Evolutionary conservation across 2,797 vertebrate species (phyloP), one percentile per base, ranked within the genome.

Genomic region (Artibeus lituratus): DNA sequence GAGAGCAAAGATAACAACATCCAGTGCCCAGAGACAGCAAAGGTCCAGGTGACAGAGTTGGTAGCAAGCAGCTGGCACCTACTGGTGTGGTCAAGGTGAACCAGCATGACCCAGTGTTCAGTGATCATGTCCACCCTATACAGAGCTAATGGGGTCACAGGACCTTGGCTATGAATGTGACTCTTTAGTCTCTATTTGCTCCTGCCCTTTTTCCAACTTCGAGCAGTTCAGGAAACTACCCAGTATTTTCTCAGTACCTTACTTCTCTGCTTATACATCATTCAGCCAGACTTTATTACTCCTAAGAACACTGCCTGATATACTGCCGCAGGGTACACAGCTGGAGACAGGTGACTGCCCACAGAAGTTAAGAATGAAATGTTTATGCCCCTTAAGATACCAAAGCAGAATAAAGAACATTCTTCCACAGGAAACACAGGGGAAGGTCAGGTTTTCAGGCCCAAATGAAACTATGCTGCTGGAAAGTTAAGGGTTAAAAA

Each of bases 301-400:
- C 84, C 37, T 44, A 2, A 93, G 42, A 89, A 76, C 7, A 0
- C 10, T 51, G 35, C 49, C 0, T 44, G 24, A 62, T n/a, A 32
- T 26, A 47, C 2, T 53, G 26, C 22, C 35, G 37, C 10, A 65
- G 37, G 47, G 82, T 4, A 44, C 7, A 53, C 42, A 32, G 35
- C 37, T 0, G 47, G 32, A 96, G 35, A 72, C 1, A 44, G 8
- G 24, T 5, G 59, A 57, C n/a, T 57, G 21, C 18, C 22, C 81
- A 62, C 16, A 18, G 47, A 93, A 57, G 35, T 78, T 22, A 90
- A 95, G 21, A 87, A 76, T 42, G 44, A 97, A 87, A 90, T 15
- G 0, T 57, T 29, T 74, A 62, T 26, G 15, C 59, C 44, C 37
- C 70, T 55, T 83, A 89, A 69, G 29, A 89, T 42, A 67, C 14